phyloP scores from a whole-genome alignment of 1,140 invertebrate genomes.

The Drosophila arawakana region DNA sequence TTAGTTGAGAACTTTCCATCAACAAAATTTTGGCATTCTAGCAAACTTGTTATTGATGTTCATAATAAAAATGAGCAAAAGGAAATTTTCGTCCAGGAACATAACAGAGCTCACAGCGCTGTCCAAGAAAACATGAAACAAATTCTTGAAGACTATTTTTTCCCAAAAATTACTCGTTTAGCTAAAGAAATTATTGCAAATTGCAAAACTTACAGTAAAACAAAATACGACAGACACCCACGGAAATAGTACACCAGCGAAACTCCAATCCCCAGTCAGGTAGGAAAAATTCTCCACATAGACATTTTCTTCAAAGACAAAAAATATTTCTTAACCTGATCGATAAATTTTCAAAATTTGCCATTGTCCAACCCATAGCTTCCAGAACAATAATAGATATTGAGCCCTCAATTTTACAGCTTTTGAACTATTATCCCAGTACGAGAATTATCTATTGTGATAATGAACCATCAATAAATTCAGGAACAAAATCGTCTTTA shows the following conservation, averaged over 20 bases:
- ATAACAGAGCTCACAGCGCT: slow-evolving; percentile 29
- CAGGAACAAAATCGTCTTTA: too few relatives aligned
- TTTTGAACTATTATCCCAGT: slow-evolving; percentile 35
- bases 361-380: slow-evolving; percentile 33
- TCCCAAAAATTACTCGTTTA: slow-evolving; percentile 5
- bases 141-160: slow-evolving; percentile 41
- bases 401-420: slow-evolving; percentile 10
- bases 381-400: slow-evolving; percentile 15
- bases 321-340: slow-evolving; percentile 31
- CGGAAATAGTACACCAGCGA: slow-evolving; percentile 25
- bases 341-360: slow-evolving; percentile 44
- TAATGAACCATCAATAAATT: background rate
- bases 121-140: slow-evolving; percentile 40
- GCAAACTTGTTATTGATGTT: too few relatives aligned
- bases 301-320: slow-evolving; percentile 35
- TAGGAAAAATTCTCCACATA: slow-evolving; percentile 40
- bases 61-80: too few relatives aligned
- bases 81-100: background rate
- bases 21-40: too few relatives aligned
- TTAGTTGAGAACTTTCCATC: too few relatives aligned
- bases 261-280: slow-evolving; percentile 24
- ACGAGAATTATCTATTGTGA: slow-evolving; percentile 35
- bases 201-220: slow-evolving; percentile 25
- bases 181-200: slow-evolving; percentile 35
- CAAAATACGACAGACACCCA: background rate